Base-by-base conservation (phyloP, 2,888 invertebrate species). In the Cheiracanthium punctorium region DNA sequence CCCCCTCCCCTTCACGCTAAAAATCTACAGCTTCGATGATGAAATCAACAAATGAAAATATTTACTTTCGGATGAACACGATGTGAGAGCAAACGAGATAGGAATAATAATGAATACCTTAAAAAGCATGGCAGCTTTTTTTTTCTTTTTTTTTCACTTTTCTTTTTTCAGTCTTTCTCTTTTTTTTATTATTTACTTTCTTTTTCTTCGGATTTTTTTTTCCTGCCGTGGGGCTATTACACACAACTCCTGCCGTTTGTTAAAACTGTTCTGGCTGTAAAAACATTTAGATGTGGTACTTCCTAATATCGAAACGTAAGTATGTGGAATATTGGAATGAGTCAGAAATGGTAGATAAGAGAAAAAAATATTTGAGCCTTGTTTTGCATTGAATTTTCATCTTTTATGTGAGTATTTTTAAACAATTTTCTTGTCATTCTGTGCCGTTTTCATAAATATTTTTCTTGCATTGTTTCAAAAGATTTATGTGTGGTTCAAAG, bases 31-130 rank as follows among this genome's bases (percentile, higher is more conserved):
- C 65, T 52, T 72, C 41, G 48, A 65, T 67, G 77, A 67, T 79
- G 77, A 79, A 82, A 82, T 85, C 84, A 69, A 80, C 84, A 79
- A 85, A 85, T 85, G 84, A 85, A 85, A 85, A 85, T 85, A 85
- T 85, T 85, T 85, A 85, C 72, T 77, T 79, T 85, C 74, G 28
- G 37, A 85, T 58, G 84, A 79, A 79, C 84, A 84, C 52, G 77
- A 43, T 67, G 69, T 29, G 70, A n/a, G 48, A 28, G 75, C 48
- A 65, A 73, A 79, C 84, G 79, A 43, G 69, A 65, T 48, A 52
- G 73, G 79, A 79, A 85, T 85, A 74, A 79, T 85, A 85, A 85
- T 85, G 84, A 82, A 76, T 52, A 30, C 30, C 41, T 20, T 37
- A 76, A 32, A 71, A 82, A 82, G 64, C 58, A 70, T 17, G 52